These are phyloP conservation scores for Lutjanus erythropterus DNA, from an alignment of 2,113 vertebrate species.

Conservation along the genomic window DNA sequence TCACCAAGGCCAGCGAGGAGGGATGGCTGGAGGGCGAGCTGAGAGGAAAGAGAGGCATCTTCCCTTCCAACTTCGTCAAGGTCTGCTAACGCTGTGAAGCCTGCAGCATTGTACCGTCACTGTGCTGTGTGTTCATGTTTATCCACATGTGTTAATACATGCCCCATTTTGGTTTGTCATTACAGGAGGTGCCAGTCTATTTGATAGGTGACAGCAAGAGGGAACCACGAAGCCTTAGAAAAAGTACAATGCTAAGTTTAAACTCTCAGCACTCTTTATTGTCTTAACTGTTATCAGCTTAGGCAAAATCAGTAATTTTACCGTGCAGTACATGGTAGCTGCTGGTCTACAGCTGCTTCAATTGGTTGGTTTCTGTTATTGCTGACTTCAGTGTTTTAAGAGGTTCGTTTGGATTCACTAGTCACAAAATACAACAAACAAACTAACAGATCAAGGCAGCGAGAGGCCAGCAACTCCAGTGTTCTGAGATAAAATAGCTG, in stretches of 20 bases:
- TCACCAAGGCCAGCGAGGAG: constrained; percentile 76
- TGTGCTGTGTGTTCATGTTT: not conserved
- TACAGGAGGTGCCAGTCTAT: constrained; percentile 83
- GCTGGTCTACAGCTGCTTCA: too few species aligned
- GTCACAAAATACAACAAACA: too few species aligned
- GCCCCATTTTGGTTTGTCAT: not conserved
- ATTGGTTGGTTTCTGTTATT: too few species aligned
- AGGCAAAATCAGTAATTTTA: too few species aligned
- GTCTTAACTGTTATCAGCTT: not conserved
- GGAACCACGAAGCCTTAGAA: constrained; percentile 84
- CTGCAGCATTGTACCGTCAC: not conserved
- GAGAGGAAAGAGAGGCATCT: constrained; percentile 84
- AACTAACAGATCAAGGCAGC: too few species aligned
- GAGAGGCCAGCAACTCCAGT: too few species aligned
- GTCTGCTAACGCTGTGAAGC: constrained; percentile 49
- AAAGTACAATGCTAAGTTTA: constrained; percentile 68
- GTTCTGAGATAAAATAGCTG: too few species aligned
- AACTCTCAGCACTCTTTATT: not conserved
- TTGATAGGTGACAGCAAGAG: constrained; percentile 76
- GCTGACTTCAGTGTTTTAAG: too few species aligned
- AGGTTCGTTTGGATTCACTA: too few species aligned
- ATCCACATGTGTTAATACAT: not conserved
- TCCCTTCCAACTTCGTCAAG: constrained; percentile 87
- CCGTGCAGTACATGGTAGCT: too few species aligned
- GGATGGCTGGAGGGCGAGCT: constrained; percentile 89